phyloP scores from a whole-genome alignment of 1,140 invertebrate species.

The Drosophila bifasciata region DNA sequence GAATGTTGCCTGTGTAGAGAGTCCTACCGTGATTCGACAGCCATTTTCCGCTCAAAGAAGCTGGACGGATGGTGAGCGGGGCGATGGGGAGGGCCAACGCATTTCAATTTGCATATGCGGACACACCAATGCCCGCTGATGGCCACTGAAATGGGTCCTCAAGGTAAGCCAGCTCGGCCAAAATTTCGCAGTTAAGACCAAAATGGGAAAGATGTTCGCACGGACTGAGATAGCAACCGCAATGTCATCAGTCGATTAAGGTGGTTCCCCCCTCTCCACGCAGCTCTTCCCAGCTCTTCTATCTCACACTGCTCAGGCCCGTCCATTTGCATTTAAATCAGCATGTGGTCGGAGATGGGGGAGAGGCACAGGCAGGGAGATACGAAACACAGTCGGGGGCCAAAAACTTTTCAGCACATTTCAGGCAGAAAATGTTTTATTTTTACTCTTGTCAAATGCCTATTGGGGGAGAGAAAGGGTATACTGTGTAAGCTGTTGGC shows the following conservation, averaged over 20 bases:
- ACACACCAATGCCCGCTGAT: constrained; percentile 25
- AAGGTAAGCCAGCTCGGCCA: constrained; percentile 21
- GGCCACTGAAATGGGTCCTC: constrained; percentile 39
- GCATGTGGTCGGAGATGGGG: constrained; percentile 5
- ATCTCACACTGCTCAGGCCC: constrained; percentile 9
- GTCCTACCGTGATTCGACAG: too few relatives aligned
- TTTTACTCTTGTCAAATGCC: not conserved
- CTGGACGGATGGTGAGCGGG: too few relatives aligned
- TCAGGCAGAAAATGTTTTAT: constrained; percentile 17
- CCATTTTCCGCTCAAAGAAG: too few relatives aligned
- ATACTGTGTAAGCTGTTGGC: too few relatives aligned
- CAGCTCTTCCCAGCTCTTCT: not conserved
- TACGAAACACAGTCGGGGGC: constrained; percentile 13
- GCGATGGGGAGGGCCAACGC: constrained; percentile 40
- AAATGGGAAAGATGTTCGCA: constrained; percentile 30
- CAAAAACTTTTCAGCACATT: constrained; percentile 7
- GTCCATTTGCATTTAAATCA: constrained; percentile 74
- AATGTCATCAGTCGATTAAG: constrained; percentile 36
- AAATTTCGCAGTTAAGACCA: constrained; percentile 30
- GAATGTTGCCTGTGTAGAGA: too few relatives aligned
- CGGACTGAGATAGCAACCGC: constrained; percentile 8
- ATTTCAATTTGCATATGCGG: constrained; percentile 76
- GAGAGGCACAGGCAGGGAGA: not conserved
- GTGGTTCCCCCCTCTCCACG: not conserved
- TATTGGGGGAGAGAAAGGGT: not conserved